Conservation (phyloP, 2,888 invertebrate species). For the Notocelia uddmanniana region DNA sequence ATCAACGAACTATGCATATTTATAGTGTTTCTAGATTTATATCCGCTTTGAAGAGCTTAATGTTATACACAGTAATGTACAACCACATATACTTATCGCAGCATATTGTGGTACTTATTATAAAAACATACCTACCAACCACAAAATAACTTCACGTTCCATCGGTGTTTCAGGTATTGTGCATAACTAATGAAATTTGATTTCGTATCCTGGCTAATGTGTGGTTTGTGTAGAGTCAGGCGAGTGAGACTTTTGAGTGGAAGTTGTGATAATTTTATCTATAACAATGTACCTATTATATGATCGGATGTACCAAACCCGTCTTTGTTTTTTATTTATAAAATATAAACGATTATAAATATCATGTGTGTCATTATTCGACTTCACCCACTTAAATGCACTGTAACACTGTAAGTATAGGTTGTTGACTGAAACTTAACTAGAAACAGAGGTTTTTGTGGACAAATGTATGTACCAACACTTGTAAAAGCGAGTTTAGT, state of each 20-base stretch:
- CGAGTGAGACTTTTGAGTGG: no score
- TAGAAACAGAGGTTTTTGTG: neutral
- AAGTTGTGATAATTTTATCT: conserved; percentile 32
- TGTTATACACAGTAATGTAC: neutral
- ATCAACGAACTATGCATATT: conserved; percentile 33
- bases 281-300: no score
- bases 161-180: no score
- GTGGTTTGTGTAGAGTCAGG: no score
- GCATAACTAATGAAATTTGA: no score
- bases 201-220: no score
- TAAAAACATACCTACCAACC: neutral
- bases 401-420: no score
- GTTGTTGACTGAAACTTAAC: neutral
- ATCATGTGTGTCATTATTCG: neutral
- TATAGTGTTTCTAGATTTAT: conserved; percentile 18
- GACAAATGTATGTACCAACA: neutral
- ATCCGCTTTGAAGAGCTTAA: conserved; percentile 31
- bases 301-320: conserved; percentile 14
- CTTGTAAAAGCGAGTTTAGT: no score
- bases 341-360: conserved; percentile 16
- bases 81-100: neutral
- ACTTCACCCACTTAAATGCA: neutral
- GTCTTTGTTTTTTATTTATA: conserved; percentile 11
- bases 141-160: neutral
- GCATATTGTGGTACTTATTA: no score